A percentile compares a stretch with the other conserved stretches of the same genome.
Conservation (phyloP, 2,113 vertebrate genomes). For the Salminus brasiliensis region DNA sequence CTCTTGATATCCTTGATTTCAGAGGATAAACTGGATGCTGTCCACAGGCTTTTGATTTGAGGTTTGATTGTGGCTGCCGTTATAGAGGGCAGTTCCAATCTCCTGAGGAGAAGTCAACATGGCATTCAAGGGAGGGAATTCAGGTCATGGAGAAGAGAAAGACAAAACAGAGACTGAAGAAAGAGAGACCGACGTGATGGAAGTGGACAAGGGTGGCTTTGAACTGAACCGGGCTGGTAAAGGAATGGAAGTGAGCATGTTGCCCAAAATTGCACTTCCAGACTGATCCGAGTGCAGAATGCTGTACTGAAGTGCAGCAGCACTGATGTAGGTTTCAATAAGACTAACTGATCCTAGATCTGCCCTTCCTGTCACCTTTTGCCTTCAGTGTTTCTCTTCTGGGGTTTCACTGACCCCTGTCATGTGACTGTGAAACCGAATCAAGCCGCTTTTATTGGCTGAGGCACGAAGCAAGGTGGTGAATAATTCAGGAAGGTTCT, state of each 20-base stretch:
- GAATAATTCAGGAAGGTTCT: conserved; percentile 90
- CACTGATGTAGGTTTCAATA: neutral
- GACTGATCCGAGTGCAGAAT: neutral
- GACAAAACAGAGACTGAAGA: neutral
- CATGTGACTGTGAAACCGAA: conserved; percentile 17
- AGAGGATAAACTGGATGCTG: too few species aligned
- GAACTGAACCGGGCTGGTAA: neutral
- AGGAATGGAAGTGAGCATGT: neutral
- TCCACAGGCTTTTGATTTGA: too few species aligned
- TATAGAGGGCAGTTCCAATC: neutral
- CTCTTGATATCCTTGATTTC: too few species aligned
- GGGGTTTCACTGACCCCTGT: neutral
- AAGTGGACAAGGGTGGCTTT: conserved; percentile 1
- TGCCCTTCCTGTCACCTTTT: neutral
- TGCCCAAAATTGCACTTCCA: neutral
- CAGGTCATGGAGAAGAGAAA: conserved; percentile 44
- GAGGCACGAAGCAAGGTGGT: conserved; percentile 68
- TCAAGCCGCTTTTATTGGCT: conserved; percentile 13
- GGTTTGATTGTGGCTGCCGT: neutral
- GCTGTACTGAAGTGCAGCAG: neutral
- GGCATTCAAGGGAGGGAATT: conserved; percentile 39
- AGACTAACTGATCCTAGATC: neutral
- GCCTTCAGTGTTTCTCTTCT: neutral
- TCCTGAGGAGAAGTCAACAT: conserved; percentile 19
- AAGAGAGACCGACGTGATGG: conserved; percentile 11